Percentiles rank a stretch among this genome's conserved stretches.
Conservation (phyloP, 2,888 invertebrate genomes). For the Oligia latruncula region DNA sequence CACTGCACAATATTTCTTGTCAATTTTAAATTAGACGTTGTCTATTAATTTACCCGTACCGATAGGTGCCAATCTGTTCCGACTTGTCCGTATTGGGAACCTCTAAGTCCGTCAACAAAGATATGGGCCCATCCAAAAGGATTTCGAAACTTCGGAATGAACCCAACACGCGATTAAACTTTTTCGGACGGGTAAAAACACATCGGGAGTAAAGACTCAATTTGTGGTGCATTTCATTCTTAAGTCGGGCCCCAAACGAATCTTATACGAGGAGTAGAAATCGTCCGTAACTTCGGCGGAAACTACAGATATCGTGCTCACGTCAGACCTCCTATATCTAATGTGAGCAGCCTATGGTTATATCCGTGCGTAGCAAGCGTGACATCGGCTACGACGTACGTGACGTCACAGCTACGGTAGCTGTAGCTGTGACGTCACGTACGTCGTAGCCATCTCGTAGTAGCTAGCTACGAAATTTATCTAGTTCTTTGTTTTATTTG, state of each 20-base stretch:
- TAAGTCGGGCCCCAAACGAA: neutral
- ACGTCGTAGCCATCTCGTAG: conserved; percentile 23
- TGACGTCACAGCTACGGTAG: no score
- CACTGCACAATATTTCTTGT: neutral
- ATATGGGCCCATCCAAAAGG: neutral
- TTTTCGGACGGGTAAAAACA: neutral
- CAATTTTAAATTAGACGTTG: neutral
- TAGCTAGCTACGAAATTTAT: conserved; percentile 9
- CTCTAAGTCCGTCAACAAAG: neutral
- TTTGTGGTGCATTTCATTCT: neutral
- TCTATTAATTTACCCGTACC: neutral
- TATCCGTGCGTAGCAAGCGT: neutral
- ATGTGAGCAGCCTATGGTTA: neutral
- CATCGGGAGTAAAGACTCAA: neutral
- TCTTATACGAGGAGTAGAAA: neutral
- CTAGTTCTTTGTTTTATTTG: neutral
- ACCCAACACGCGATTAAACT: neutral
- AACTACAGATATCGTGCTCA: neutral
- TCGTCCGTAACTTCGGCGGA: neutral
- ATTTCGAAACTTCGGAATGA: neutral
- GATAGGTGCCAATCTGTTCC: neutral
- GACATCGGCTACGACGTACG: neutral
- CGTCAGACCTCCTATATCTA: neutral
- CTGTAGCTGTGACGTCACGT: conserved; percentile 19
- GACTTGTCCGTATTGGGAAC: neutral